A percentile compares a stretch with the other conserved stretches of the same genome.
Conservation (phyloP, 2,888 invertebrate species). For the Melitaea athalia region DNA sequence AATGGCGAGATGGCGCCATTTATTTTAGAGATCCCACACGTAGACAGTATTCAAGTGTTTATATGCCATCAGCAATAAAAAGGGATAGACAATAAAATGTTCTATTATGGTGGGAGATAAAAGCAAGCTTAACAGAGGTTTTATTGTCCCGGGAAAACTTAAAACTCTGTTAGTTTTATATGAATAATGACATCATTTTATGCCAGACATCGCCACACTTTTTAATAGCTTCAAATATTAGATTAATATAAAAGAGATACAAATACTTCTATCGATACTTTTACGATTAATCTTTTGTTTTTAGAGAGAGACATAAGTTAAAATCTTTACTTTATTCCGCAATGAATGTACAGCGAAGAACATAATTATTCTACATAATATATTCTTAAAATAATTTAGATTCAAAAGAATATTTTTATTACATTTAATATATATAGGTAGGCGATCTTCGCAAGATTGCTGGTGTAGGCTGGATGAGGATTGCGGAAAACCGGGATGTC, state of each 20-base stretch:
- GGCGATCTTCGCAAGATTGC: no score
- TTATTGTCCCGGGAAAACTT: constrained; percentile 36
- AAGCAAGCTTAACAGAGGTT: constrained; percentile 37
- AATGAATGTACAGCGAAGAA: no score
- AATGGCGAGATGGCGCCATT: constrained; percentile 32
- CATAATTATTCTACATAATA: no score
- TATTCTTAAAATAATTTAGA: no score
- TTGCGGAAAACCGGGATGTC: no score
- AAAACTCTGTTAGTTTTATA: constrained; percentile 36
- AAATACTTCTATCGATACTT: neutral
- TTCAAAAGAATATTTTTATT: no score
- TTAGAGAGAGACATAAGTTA: no score
- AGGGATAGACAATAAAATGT: constrained; percentile 39
- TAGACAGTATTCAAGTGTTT: constrained; percentile 39
- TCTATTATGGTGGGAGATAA: constrained; percentile 41
- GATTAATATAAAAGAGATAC: neutral
- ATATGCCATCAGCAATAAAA: constrained; percentile 42
- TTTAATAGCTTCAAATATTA: neutral
- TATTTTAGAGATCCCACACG: constrained; percentile 37
- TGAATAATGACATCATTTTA: constrained; percentile 31
- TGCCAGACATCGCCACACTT: neutral
- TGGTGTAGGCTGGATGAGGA: no score
- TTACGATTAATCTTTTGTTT: no score
- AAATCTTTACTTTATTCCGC: no score
- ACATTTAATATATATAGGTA: no score